Evolutionary conservation across 2,888 invertebrate genomes (phyloP).

Genomic region (Ennomos quercinarius): DNA sequence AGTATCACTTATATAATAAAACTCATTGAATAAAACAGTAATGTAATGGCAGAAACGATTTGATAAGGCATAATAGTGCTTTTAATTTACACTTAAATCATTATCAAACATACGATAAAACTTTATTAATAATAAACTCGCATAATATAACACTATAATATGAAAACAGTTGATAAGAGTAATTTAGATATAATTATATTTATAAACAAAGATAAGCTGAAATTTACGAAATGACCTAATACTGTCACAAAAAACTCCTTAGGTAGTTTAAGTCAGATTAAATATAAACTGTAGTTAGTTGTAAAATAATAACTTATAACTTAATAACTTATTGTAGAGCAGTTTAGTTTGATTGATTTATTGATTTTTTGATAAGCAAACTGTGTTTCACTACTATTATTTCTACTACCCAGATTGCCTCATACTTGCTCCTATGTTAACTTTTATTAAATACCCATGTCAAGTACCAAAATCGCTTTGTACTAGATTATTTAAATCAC

Average conservation of each 20-base stretch:
- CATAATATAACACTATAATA: conserved; percentile 10
- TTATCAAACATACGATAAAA: conserved; percentile 13
- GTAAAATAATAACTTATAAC: too few relatives aligned
- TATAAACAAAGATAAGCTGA: conserved; percentile 9
- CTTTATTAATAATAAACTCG: conserved; percentile 18
- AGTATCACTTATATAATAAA: conserved; percentile 21
- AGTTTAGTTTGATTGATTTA: too few relatives aligned
- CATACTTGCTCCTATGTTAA: too few relatives aligned
- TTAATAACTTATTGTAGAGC: too few relatives aligned
- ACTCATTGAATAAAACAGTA: conserved; percentile 21
- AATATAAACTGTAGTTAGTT: too few relatives aligned
- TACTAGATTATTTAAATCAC: too few relatives aligned
- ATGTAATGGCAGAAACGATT: conserved; percentile 16
- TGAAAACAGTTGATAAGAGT: conserved; percentile 7
- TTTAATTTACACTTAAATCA: conserved; percentile 21
- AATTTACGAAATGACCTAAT: conserved; percentile 18
- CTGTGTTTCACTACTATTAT: too few relatives aligned
- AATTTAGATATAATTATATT: not conserved
- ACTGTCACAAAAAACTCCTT: conserved; percentile 1
- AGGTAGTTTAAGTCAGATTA: conserved; percentile 1
- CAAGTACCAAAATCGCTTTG: too few relatives aligned
- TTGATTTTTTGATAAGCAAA: too few relatives aligned
- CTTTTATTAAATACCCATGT: too few relatives aligned
- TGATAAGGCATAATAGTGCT: conserved; percentile 16
- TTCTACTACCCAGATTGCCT: too few relatives aligned